phyloP scores from a whole-genome alignment of 1,140 invertebrate genomes.

The Oscheius sp. region DNA sequence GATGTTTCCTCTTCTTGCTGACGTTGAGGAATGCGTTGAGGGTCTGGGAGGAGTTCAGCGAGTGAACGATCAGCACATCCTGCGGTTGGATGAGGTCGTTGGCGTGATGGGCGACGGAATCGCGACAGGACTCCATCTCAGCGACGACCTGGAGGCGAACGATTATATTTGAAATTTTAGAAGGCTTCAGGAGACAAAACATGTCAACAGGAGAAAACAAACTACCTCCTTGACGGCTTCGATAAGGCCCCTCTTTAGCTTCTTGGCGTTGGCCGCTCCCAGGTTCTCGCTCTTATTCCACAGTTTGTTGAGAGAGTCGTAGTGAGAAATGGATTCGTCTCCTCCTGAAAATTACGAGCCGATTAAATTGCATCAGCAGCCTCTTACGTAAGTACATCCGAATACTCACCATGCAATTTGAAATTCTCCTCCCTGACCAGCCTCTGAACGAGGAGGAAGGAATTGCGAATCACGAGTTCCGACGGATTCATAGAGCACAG shows the following conservation, averaged over 20 bases:
- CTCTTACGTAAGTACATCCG: too few relatives aligned
- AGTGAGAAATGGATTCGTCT: constrained; percentile 9
- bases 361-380: too few relatives aligned
- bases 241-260: not conserved
- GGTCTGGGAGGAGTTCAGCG: not conserved
- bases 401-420: not conserved
- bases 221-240: not conserved
- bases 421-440: not conserved
- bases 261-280: not conserved
- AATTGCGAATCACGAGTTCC: not conserved
- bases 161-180: not conserved
- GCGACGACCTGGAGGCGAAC: not conserved
- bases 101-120: not conserved
- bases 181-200: not conserved
- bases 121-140: not conserved
- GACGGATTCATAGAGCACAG: not conserved
- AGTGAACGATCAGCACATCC: not conserved
- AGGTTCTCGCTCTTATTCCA: not conserved
- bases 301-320: constrained; percentile 1
- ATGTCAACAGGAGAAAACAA: not conserved
- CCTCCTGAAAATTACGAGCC: not conserved
- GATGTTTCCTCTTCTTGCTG: not conserved
- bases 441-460: not conserved
- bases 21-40: not conserved
- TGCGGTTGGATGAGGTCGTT: not conserved